Conservation (phyloP, 2,113 vertebrate genomes). For the Hemibagrus wyckioides region DNA sequence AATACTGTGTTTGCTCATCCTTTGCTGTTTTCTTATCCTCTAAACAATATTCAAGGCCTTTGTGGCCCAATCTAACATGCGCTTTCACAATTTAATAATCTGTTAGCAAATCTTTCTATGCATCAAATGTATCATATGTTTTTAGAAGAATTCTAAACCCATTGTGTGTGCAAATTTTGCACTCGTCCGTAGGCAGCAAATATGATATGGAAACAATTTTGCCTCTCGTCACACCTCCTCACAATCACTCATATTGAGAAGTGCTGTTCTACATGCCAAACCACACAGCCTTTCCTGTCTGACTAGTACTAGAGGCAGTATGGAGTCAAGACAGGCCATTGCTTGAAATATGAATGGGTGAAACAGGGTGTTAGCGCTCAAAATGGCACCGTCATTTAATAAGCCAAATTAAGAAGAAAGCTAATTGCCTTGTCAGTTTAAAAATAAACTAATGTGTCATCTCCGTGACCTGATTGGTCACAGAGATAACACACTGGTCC, state of each 20-base stretch:
- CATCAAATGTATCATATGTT: neutral
- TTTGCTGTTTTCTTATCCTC: neutral
- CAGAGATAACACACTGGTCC: too few species aligned
- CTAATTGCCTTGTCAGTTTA: neutral
- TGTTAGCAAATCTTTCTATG: neutral
- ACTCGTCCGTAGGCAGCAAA: neutral
- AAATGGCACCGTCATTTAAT: neutral
- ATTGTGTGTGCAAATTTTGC: neutral
- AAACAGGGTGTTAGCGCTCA: neutral
- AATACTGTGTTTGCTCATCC: neutral
- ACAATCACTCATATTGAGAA: conserved; percentile 5
- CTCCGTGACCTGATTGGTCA: neutral
- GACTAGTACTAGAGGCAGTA: neutral
- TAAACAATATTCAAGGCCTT: neutral
- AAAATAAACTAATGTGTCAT: neutral
- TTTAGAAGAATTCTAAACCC: neutral
- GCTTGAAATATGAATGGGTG: neutral
- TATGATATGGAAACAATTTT: neutral
- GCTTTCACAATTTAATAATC: neutral
- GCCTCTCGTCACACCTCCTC: neutral
- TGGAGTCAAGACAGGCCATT: neutral
- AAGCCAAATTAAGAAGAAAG: neutral
- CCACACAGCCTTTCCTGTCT: conserved; percentile 45
- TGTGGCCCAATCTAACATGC: neutral
- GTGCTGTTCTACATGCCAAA: conserved; percentile 33